These are phyloP conservation scores for Ryuthela nishihirai DNA, from an alignment of 2,888 invertebrate species.

Conservation along the genomic window DNA sequence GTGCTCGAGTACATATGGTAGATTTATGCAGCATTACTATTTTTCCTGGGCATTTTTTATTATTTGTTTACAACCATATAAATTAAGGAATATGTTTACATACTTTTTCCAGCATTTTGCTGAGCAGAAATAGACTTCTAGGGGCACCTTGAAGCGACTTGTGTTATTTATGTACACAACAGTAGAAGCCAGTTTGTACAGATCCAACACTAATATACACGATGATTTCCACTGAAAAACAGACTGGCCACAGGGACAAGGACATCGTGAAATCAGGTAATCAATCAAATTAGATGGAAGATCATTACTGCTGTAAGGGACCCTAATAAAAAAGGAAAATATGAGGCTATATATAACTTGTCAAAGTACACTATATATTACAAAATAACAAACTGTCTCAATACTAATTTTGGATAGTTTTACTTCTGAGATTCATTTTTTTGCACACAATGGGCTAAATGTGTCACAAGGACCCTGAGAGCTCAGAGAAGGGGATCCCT, in stretches of 20 bases:
- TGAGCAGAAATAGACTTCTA: slow-evolving; percentile 33
- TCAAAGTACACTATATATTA: too few species aligned
- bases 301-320: slow-evolving; percentile 9
- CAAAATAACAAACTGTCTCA: too few species aligned
- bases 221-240: slow-evolving; percentile 26
- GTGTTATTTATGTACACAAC: slow-evolving; percentile 31
- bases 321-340: slow-evolving; percentile 2
- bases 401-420: too few species aligned
- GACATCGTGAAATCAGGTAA: slow-evolving; percentile 20
- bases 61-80: too few species aligned
- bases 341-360: not conserved
- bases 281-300: slow-evolving; percentile 18
- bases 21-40: too few species aligned
- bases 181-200: slow-evolving; percentile 27
- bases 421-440: too few species aligned
- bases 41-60: too few species aligned
- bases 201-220: slow-evolving; percentile 22
- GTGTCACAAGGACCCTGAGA: too few species aligned
- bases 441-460: too few species aligned
- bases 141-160: slow-evolving; percentile 30
- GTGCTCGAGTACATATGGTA: too few species aligned
- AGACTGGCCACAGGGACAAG: slow-evolving; percentile 25
- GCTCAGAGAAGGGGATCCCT: too few species aligned
- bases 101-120: slow-evolving; percentile 32
- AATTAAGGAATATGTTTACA: too few species aligned